Conservation (phyloP, 2,113 vertebrate species). For the Pseudorectes ferrugineus region DNA sequence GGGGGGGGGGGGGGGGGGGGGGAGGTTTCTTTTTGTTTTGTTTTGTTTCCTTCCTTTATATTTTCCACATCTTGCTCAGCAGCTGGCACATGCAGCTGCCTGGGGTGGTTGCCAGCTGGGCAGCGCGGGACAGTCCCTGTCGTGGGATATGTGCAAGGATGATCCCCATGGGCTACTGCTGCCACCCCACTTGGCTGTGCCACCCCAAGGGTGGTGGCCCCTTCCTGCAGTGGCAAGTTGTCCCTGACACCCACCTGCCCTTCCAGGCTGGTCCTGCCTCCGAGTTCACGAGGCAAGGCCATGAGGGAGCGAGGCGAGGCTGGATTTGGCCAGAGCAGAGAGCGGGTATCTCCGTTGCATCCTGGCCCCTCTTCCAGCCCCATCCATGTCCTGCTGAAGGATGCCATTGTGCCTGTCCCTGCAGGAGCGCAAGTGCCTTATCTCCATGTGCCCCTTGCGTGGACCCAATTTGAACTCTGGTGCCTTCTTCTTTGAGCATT, state of each 20-base stretch:
- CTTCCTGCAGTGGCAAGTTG: neutral
- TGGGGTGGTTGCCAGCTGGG: neutral
- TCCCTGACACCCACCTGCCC: neutral
- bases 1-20: too few relatives aligned
- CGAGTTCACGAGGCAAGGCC: neutral
- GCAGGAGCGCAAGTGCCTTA: neutral
- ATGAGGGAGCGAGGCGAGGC: neutral
- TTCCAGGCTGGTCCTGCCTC: neutral
- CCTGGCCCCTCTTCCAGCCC: neutral
- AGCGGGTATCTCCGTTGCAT: rapidly evolving
- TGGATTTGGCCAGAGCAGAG: neutral
- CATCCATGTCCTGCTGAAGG: neutral
- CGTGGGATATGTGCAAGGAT: neutral
- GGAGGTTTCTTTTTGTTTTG: neutral
- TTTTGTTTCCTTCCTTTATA: constrained; percentile 8
- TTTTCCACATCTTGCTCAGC: neutral
- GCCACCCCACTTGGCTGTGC: neutral
- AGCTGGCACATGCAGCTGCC: neutral
- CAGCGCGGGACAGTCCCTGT: neutral
- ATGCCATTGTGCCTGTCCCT: neutral
- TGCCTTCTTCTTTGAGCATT: neutral
- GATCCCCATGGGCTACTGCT: neutral
- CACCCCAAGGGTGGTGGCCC: neutral
- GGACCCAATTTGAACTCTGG: neutral
- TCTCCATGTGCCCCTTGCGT: neutral